Percentiles rank a stretch among this genome's conserved stretches.
Conservation (phyloP, 2,113 vertebrate genomes). For the Ivindomyrus marchei region DNA sequence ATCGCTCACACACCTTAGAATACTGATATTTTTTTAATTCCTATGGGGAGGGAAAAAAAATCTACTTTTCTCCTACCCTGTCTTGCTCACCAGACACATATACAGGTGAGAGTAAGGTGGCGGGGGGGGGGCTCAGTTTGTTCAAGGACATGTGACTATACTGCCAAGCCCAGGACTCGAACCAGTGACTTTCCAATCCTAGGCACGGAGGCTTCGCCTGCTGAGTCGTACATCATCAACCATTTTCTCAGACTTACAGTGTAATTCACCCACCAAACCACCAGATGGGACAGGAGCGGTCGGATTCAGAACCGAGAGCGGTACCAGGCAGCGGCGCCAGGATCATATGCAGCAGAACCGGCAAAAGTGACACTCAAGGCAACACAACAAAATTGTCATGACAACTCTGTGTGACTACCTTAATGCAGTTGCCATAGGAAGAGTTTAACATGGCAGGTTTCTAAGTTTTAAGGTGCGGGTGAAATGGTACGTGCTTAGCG, state of each 20-base stretch:
- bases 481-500: background rate
- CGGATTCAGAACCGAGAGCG: background rate
- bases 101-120: background rate
- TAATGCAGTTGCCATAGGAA: background rate
- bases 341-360: slow-evolving; percentile 51
- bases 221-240: background rate
- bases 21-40: background rate
- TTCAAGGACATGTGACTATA: background rate
- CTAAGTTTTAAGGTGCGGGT: background rate
- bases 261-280: background rate
- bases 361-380: background rate
- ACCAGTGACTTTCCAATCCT: background rate
- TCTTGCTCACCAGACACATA: background rate
- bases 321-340: slow-evolving; percentile 46
- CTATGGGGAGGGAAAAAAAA: background rate
- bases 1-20: background rate
- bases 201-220: background rate
- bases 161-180: background rate
- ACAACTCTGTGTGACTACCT: background rate
- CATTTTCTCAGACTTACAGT: background rate
- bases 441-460: background rate
- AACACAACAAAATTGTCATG: background rate
- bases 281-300: background rate
- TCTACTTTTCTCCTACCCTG: background rate
- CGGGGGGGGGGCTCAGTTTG: background rate